Conservation (phyloP, 2,888 invertebrate species). For the Xylota segnis region DNA sequence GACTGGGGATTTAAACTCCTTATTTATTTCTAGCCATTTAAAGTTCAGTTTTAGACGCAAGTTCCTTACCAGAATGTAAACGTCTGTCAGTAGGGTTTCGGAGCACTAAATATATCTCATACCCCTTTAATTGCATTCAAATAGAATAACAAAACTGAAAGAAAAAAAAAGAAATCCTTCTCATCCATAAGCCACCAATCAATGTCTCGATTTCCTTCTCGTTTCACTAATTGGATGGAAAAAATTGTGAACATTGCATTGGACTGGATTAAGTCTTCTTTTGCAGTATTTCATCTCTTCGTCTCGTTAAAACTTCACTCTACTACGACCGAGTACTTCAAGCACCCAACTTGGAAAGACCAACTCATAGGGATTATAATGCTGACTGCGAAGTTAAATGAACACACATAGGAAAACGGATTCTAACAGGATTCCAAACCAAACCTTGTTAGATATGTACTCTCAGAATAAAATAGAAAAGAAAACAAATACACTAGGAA, state of each 20-base stretch:
- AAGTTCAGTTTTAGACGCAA: too few species aligned
- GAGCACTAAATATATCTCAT: too few species aligned
- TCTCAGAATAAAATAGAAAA: background rate
- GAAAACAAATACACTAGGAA: background rate
- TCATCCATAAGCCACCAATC: background rate
- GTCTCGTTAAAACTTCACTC: background rate
- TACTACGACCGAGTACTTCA: background rate
- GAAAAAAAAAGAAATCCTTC: background rate
- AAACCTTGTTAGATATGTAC: slow-evolving; percentile 44
- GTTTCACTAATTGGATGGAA: slow-evolving; percentile 4
- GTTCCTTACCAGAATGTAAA: too few species aligned
- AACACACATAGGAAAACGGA: slow-evolving; percentile 38
- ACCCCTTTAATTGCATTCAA: too few species aligned
- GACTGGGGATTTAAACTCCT: too few species aligned
- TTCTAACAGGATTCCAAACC: slow-evolving; percentile 30
- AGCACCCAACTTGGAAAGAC: background rate
- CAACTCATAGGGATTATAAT: slow-evolving; percentile 18
- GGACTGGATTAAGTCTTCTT: background rate
- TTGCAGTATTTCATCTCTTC: background rate
- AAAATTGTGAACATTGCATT: background rate
- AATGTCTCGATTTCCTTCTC: background rate
- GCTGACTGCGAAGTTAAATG: slow-evolving; percentile 40
- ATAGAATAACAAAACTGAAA: too few species aligned
- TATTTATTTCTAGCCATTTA: too few species aligned
- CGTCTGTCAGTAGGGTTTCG: too few species aligned